Evolutionary conservation across 2,113 vertebrate genomes (phyloP), one percentile per base, ranked within the genome.

Genomic region (Calidris pygmaea): DNA sequence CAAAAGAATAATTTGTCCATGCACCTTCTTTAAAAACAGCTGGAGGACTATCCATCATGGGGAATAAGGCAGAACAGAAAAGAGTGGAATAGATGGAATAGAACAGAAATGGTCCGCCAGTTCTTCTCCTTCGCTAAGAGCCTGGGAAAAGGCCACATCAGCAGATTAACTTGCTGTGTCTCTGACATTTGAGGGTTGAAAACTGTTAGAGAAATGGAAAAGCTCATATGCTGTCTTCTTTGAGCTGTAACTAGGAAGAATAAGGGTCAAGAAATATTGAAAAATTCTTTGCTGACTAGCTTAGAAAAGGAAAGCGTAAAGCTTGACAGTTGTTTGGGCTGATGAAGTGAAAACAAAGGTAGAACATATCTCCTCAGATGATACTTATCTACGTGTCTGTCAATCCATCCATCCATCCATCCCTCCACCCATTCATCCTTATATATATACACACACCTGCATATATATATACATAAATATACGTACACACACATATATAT

Each of bases 401-500:
- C 9, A 8, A 23, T 15, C 24, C 5, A 78, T 16, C 7, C 15
- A 7, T 27, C 7, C 12, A 74, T 14, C 7, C 13, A 52, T 52
- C 2, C n/a, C 56, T 27, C 9, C 15, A 5, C 18, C 5, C 9
- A 47, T 52, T 2, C n/a, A 62, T 27, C 7, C 15, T 20, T 20
- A 41, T 21, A 65, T 65, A 14, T 26, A 10, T 17, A 21, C 5
- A 48, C 5, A 53, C 13, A 30, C 3, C 11, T 48, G 20, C 21
- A 41, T 26, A 43, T 34, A 35, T 34, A 35, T 18, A 7, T 7
- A 35, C 4, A 45, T 5, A 34, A 9, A 34, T 22, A 65, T 8
- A 30, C 2, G 21, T 0, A 34, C 1, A 71, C 1, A 72, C 4
- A 70, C 6, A 60, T 0, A 26, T 3, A 53, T 5, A 58, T 45